These are phyloP conservation scores for Palaemon carinicauda DNA, from an alignment of 1,140 invertebrate genomes.

Conservation along the genomic window DNA sequence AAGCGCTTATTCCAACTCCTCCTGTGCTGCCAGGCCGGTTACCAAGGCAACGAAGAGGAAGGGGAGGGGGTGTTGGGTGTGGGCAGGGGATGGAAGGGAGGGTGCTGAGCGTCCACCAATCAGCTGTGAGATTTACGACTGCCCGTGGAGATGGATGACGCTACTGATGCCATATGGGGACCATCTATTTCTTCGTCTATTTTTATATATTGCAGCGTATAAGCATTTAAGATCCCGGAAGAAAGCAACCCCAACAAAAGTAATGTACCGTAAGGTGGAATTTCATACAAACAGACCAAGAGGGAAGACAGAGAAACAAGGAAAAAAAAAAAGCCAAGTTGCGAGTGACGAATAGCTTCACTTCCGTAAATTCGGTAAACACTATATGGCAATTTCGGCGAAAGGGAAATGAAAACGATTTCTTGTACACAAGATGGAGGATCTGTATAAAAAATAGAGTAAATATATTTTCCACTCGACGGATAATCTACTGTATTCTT, in stretches of 20 bases:
- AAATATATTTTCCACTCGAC: constrained; percentile 18
- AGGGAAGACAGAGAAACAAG: background rate
- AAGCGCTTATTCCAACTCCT: background rate
- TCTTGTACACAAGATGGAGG: constrained; percentile 56
- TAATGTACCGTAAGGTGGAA: background rate
- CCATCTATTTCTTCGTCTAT: constrained; percentile 52
- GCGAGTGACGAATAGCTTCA: background rate
- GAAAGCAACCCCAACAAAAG: constrained; percentile 20
- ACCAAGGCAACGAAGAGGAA: constrained; percentile 38
- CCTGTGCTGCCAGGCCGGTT: constrained; percentile 44
- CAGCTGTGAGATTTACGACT: constrained; percentile 57
- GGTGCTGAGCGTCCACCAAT: constrained; percentile 56
- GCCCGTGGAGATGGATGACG: constrained; percentile 52
- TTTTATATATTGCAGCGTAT: constrained; percentile 24
- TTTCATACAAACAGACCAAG: background rate
- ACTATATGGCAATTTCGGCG: constrained; percentile 52
- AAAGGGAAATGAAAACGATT: constrained; percentile 56
- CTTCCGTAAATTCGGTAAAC: constrained; percentile 29
- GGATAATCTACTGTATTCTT: constrained; percentile 7
- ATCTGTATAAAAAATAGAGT: background rate
- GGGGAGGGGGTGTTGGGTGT: background rate
- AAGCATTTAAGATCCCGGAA: constrained; percentile 40
- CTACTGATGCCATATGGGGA: constrained; percentile 54
- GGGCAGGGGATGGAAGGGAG: constrained; percentile 8
- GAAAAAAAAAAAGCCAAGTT: background rate